phyloP scores from a whole-genome alignment of 2,888 invertebrate species.

The Dugesia japonica region DNA sequence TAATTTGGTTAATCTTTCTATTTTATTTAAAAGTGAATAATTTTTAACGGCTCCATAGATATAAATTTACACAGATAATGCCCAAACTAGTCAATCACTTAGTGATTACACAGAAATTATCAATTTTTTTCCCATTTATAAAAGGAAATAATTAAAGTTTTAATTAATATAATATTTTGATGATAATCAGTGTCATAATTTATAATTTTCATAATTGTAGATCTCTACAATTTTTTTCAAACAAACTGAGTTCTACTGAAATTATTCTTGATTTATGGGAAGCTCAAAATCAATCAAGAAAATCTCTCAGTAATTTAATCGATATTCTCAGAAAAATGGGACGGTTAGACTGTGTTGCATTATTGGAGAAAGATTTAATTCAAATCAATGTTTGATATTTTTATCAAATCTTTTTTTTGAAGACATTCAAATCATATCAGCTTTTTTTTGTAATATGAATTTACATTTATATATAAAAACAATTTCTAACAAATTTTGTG shows the following conservation, averaged over 20 bases:
- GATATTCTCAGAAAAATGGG: neutral
- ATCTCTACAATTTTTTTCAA: conserved; percentile 6
- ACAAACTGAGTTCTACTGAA: conserved; percentile 15
- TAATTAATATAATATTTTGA: too few relatives aligned
- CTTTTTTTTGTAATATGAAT: neutral
- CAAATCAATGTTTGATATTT: conserved; percentile 14
- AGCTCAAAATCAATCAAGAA: neutral
- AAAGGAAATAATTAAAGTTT: too few relatives aligned
- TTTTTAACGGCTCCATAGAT: too few relatives aligned
- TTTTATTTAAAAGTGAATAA: too few relatives aligned
- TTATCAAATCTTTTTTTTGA: neutral
- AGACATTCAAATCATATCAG: neutral
- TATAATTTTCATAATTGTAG: neutral
- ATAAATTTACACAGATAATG: too few relatives aligned
- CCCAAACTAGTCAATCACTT: too few relatives aligned
- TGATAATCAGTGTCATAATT: too few relatives aligned
- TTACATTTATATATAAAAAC: neutral
- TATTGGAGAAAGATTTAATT: neutral
- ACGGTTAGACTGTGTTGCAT: neutral
- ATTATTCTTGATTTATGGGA: conserved; percentile 3
- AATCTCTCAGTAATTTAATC: conserved; percentile 5
- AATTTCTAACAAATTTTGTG: neutral
- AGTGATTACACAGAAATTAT: too few relatives aligned
- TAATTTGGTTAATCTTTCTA: too few relatives aligned
- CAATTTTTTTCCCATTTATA: too few relatives aligned